phyloP scores from a whole-genome alignment of 2,113 vertebrate genomes.

The Thalassoma bifasciatum region DNA sequence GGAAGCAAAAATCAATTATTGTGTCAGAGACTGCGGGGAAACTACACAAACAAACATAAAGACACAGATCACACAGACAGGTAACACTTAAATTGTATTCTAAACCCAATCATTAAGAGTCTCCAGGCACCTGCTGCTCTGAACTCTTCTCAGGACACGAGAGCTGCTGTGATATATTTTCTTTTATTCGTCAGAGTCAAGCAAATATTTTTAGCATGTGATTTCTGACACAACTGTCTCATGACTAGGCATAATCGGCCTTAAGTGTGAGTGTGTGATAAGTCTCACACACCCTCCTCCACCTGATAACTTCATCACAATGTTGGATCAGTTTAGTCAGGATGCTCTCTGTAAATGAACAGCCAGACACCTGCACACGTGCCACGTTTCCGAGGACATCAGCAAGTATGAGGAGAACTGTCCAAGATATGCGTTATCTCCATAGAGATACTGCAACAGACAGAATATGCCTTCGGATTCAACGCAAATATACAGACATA shows the following conservation, averaged over 20 bases:
- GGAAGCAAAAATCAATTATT: constrained; percentile 76
- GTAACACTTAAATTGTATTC: constrained; percentile 47
- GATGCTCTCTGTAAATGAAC: constrained; percentile 39
- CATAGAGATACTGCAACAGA: not conserved
- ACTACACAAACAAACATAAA: constrained; percentile 9
- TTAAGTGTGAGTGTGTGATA: not conserved
- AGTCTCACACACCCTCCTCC: not conserved
- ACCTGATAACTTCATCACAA: not conserved
- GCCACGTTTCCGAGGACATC: constrained; percentile 16
- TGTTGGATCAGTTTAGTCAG: not conserved
- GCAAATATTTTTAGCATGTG: not conserved
- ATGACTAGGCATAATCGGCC: not conserved
- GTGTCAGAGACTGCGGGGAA: constrained; percentile 34
- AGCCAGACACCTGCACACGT: not conserved
- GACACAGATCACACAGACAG: not conserved
- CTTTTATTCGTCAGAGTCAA: not conserved
- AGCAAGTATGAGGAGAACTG: not conserved
- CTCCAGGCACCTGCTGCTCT: constrained; percentile 48
- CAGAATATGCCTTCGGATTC: not conserved
- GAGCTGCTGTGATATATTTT: not conserved
- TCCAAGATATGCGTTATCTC: constrained; percentile 4
- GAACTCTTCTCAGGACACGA: not conserved
- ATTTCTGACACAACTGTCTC: not conserved
- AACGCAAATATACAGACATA: no score
- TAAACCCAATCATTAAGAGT: constrained; percentile 42